These are phyloP conservation scores for Pyrgilauda ruficollis DNA, from an alignment of 2,113 vertebrate species.

Conservation along the genomic window DNA sequence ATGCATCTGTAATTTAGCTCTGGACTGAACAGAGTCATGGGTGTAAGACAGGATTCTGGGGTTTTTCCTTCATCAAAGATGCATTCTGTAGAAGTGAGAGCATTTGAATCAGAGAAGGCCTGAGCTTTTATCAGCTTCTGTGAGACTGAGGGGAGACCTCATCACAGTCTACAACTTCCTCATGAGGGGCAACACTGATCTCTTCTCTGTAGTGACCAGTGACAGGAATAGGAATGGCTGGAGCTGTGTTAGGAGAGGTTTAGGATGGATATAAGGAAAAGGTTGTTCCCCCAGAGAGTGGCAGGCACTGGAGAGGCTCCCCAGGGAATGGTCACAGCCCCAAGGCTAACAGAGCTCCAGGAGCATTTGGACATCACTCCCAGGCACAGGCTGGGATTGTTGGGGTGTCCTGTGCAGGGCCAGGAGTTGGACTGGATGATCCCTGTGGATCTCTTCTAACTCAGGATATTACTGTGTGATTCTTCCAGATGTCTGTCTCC, in stretches of 20 bases:
- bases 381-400: neutral
- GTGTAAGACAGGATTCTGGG: accelerated
- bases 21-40: neutral
- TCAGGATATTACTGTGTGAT: neutral
- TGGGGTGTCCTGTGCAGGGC: neutral
- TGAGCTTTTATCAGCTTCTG: neutral
- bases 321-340: accelerated
- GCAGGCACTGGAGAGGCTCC: neutral
- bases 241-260: neutral
- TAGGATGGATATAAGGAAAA: neutral
- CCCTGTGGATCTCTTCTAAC: neutral
- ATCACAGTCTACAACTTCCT: neutral
- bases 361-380: accelerated
- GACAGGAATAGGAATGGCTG: neutral
- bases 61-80: neutral
- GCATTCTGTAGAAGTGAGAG: neutral
- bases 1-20: neutral
- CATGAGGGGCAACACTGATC: neutral
- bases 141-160: neutral
- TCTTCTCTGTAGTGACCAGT: neutral
- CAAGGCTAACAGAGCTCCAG: neutral
- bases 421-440: neutral
- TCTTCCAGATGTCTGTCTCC: neutral
- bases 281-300: neutral
- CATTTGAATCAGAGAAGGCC: neutral